Base-by-base conservation (phyloP, 37 sponge, comb jelly and placozoan species). In the Haliclona indistincta region DNA sequence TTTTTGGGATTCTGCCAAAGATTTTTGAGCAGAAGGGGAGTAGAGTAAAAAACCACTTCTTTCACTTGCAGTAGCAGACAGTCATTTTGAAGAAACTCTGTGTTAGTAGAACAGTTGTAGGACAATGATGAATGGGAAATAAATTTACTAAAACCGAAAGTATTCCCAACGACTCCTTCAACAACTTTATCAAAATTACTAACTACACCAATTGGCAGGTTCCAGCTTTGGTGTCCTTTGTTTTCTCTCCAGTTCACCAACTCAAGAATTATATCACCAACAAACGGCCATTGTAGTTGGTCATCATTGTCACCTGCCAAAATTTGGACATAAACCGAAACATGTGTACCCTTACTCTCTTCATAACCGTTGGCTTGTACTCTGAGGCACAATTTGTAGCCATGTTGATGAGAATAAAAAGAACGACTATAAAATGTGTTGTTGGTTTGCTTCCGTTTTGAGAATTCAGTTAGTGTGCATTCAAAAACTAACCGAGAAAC, bases 171-270 rank as follows among this genome's bases (percentile, higher is more conserved):
- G 7, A n/a, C 28, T 25, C 26, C 60, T 20, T 58, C 23, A 20
- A 25, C 22, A 58, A 58, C 60, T n/a, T 26, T 58, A n/a, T 8
- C n/a, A 58, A 20, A 26, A 58, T 20, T 25, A 58, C 28, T n/a
- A 58, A 25, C 23, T 6, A n/a, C 28, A 58, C 60, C n/a, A 58
- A n/a, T n/a, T n/a, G n/a, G n/a, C n/a, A n/a, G n/a, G n/a, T n/a
- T n/a, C n/a, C n/a, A n/a, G n/a, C n/a, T n/a, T n/a, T n/a, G n/a
- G n/a, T n/a, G n/a, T n/a, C n/a, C n/a, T n/a, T n/a, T n/a, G 25
- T 58, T 58, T 58, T n/a, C 23, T 20, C 60, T 58, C 60, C 60
- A 58, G n/a, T 58, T 58, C 26, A 58, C 26, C 7, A 58, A 26
- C 25, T 58, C 60, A n/a, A 58, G 6, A 58, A 58, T 26, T 25